These are phyloP conservation scores for Lypha dubia DNA, from an alignment of 2,888 invertebrate genomes.

Conservation along the genomic window DNA sequence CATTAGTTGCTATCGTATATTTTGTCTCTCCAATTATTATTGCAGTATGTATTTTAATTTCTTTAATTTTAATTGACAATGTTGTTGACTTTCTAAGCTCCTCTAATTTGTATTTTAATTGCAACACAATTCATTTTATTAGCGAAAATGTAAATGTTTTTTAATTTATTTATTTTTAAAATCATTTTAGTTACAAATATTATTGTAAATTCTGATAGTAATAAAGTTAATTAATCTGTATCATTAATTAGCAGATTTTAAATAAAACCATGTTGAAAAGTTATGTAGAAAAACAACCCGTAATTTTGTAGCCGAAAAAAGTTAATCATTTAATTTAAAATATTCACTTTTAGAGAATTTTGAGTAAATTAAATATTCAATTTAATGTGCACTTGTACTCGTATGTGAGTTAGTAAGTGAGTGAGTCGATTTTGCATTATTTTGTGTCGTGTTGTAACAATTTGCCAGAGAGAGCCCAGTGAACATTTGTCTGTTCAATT, in stretches of 20 bases:
- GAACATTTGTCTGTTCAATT: no score
- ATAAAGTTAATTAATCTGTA: slow-evolving; percentile 53
- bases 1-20: no score
- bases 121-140: not conserved
- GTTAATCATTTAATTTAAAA: slow-evolving; percentile 51
- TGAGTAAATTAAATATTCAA: slow-evolving; percentile 49
- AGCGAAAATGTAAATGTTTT: slow-evolving; percentile 3
- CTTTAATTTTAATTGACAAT: no score
- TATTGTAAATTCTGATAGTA: slow-evolving; percentile 22
- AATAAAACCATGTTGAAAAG: slow-evolving; percentile 45
- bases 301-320: slow-evolving; percentile 14
- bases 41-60: not conserved
- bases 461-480: no score
- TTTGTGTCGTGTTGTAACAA: slow-evolving; percentile 12
- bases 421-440: not conserved
- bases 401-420: not conserved
- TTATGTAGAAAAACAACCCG: not conserved
- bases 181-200: slow-evolving; percentile 18
- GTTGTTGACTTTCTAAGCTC: not conserved
- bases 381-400: not conserved
- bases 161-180: slow-evolving; percentile 25
- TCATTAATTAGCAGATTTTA: slow-evolving; percentile 57
- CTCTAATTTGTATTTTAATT: not conserved
- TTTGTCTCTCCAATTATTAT: not conserved
- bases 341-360: slow-evolving; percentile 38